Evolutionary conservation across 2,797 vertebrate genomes (phyloP), one percentile per base, ranked within the genome.

Genomic region (Sebastes steindachneri): DNA sequence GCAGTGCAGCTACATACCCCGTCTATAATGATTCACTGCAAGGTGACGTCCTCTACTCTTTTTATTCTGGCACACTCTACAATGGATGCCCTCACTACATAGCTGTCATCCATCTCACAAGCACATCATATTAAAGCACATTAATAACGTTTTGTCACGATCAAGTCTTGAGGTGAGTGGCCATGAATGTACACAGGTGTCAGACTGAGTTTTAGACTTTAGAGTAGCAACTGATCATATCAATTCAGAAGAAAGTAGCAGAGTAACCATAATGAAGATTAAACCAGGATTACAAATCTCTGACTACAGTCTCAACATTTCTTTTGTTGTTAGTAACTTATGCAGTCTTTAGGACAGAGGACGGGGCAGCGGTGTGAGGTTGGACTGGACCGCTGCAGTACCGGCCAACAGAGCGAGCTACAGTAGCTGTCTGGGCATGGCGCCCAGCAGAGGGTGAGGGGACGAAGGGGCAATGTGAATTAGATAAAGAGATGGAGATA

Each of bases 1-100:
- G 41, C 67, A 63, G 4, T 55, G 64, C 65, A 67, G 79, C 73
- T 51, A 75, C 45, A 76, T 71, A 51, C 57, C 79, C 28, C 55
- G 58, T 66, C 74, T 68, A 9, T 33, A 72, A 65, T 51, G 68
- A 90, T 75, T 88, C 59, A 82, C 51, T 60, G 72, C 77, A 82
- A 89, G 83, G 86, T 86, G 71, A 86, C 81, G 86, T 85, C 64
- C 55, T 84, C 45, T 14, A 19, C 31, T 59, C n/a, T 31, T 72
- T 75, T 62, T 71, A 55, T 63, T 75, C 14, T 60, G 17, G 33
- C 33, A 65, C 67, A 68, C 75, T 73, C 12, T 3, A 25, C 51
- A 71, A 31, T 79, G 41, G 57, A 75, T 70, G 72, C 67, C 75
- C 76, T 75, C 7, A 45, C 41, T 69, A 59, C 21, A 78, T 48